Percentiles rank a stretch among this genome's conserved stretches.
phyloP scores from a whole-genome alignment of 2,113 vertebrate genomes.

The Alethe castanea region DNA sequence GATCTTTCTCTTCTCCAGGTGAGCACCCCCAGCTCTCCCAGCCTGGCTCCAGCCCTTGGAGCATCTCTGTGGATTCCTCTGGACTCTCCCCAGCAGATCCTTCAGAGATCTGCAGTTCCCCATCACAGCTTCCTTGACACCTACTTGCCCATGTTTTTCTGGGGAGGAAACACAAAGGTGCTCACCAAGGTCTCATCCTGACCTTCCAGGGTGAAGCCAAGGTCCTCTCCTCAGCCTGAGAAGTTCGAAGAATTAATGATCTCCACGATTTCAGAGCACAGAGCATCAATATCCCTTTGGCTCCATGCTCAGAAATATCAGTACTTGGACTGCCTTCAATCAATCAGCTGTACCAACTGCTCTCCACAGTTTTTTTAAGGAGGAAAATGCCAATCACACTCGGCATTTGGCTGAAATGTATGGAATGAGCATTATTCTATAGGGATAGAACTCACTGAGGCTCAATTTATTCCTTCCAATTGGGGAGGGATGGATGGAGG shows the following conservation, averaged over 20 bases:
- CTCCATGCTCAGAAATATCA: neutral
- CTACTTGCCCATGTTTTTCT: neutral
- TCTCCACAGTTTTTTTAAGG: neutral
- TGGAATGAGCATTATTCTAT: neutral
- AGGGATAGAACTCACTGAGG: neutral
- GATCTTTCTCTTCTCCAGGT: fast-evolving
- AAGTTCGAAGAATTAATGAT: neutral
- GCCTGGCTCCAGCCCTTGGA: neutral
- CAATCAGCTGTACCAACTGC: conserved; percentile 47
- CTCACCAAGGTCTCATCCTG: neutral
- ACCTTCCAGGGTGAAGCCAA: neutral
- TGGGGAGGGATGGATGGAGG: too few relatives aligned
- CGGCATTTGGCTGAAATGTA: neutral
- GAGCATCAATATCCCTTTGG: conserved; percentile 2
- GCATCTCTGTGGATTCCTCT: fast-evolving
- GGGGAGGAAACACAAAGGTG: neutral
- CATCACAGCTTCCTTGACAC: neutral
- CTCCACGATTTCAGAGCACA: neutral
- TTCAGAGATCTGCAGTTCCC: neutral
- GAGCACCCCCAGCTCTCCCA: neutral
- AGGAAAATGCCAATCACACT: neutral
- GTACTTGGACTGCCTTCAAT: conserved; percentile 17
- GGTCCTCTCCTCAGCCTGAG: neutral
- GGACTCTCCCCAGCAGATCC: neutral
- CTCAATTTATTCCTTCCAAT: conserved; percentile 28